A percentile compares a stretch with the other conserved stretches of the same genome.
phyloP scores from a whole-genome alignment of 2,797 vertebrate species.

The Rachycentron canadum region DNA sequence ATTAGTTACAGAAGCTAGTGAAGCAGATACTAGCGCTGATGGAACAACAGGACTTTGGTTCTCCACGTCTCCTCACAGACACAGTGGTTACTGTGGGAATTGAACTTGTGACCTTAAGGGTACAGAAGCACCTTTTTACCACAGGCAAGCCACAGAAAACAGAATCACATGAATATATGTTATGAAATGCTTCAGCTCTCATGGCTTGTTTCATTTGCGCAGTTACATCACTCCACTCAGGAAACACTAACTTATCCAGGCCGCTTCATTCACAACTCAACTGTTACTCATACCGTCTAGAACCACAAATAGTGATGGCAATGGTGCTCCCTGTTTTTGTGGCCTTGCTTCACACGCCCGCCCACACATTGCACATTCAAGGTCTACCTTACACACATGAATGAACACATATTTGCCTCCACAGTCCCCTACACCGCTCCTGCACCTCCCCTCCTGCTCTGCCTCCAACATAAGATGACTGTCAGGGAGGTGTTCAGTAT shows the following conservation, averaged over 20 bases:
- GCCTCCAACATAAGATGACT: slow-evolving; percentile 26
- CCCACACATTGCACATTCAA: slow-evolving; percentile 54
- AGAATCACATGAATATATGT: background rate
- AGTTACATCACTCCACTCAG: background rate
- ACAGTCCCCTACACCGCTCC: slow-evolving; percentile 35
- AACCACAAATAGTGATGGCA: slow-evolving; percentile 23
- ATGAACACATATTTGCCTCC: slow-evolving; percentile 56
- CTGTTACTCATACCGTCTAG: slow-evolving; percentile 29
- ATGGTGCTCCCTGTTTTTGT: slow-evolving; percentile 39
- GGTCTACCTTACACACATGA: slow-evolving; percentile 53
- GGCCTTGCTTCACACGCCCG: slow-evolving; percentile 20
- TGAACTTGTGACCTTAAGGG: slow-evolving; percentile 8
- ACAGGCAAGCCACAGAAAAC: background rate
- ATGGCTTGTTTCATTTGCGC: background rate
- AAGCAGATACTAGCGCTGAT: background rate
- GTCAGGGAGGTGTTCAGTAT: slow-evolving; percentile 50
- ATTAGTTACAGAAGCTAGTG: background rate
- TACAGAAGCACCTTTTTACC: background rate
- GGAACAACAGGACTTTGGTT: background rate
- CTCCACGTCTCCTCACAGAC: background rate
- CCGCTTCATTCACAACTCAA: slow-evolving; percentile 49
- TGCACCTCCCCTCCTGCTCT: slow-evolving; percentile 36
- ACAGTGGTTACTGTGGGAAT: background rate
- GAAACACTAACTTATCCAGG: slow-evolving; percentile 24
- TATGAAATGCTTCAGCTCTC: background rate